A percentile compares a stretch with the other conserved stretches of the same genome.
Conservation (phyloP, 2,113 vertebrate species). For the Chaenocephalus aceratus region DNA sequence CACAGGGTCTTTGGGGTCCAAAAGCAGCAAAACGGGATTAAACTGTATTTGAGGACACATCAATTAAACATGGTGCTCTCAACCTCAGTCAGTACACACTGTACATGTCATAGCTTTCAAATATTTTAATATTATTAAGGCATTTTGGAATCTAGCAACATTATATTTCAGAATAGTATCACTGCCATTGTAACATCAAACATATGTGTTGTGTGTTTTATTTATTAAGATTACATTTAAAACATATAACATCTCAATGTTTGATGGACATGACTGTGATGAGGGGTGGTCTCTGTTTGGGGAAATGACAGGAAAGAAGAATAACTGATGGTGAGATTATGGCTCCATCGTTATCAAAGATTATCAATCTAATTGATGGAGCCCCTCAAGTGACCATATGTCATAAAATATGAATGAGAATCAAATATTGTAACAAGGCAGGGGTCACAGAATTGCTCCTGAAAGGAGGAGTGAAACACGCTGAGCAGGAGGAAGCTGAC, state of each 20-base stretch:
- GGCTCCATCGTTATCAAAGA: slow-evolving; percentile 28
- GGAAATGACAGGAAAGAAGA: slow-evolving; percentile 1
- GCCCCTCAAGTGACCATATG: slow-evolving; percentile 14
- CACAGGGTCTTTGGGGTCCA: too few species aligned
- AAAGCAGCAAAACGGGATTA: too few species aligned
- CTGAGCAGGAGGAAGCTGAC: slow-evolving; percentile 26
- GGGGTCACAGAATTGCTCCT: slow-evolving; percentile 29
- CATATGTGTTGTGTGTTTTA: too few species aligned
- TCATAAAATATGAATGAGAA: slow-evolving; percentile 38
- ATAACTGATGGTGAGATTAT: neutral
- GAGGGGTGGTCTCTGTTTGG: neutral
- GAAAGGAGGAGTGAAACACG: slow-evolving; percentile 14
- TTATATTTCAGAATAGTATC: too few species aligned
- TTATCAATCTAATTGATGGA: slow-evolving; percentile 1
- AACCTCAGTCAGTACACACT: too few species aligned
- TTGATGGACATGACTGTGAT: slow-evolving; percentile 9
- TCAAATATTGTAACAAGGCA: slow-evolving; percentile 31
- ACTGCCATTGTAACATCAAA: too few species aligned
- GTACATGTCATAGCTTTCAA: too few species aligned
- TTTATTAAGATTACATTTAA: neutral
- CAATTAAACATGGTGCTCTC: too few species aligned
- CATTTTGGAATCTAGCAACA: too few species aligned
- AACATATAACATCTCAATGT: neutral
- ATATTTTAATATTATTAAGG: too few species aligned
- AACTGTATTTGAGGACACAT: too few species aligned